A percentile compares a stretch with the other conserved stretches of the same genome.
Conservation (phyloP, 2,888 invertebrate species). For the Doris montereyensis region DNA sequence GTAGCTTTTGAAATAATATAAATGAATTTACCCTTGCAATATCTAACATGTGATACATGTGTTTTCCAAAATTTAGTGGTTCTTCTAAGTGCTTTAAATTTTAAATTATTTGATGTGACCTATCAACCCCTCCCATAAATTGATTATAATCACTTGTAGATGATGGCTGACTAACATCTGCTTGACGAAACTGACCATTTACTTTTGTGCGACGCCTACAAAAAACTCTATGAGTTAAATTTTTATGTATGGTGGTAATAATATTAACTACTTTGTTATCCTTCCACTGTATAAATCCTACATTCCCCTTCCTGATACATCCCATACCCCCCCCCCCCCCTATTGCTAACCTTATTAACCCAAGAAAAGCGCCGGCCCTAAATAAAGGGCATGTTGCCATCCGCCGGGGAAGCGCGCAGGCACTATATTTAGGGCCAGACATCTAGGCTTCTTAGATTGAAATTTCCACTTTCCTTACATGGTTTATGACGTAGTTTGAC, state of each 20-base stretch:
- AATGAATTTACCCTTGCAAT: too few relatives aligned
- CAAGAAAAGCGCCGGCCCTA: too few relatives aligned
- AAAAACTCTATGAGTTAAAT: not conserved
- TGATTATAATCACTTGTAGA: not conserved
- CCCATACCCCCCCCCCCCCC: not conserved
- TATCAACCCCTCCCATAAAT: not conserved
- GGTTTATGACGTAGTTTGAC: too few relatives aligned
- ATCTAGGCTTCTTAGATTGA: too few relatives aligned
- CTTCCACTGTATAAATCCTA: not conserved
- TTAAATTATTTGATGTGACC: not conserved
- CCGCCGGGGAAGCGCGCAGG: too few relatives aligned
- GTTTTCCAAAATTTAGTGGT: not conserved
- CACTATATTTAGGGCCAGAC: too few relatives aligned
- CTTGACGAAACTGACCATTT: not conserved
- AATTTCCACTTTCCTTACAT: too few relatives aligned
- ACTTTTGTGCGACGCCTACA: not conserved
- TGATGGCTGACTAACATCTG: not conserved
- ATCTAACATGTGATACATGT: too few relatives aligned
- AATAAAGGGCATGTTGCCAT: too few relatives aligned
- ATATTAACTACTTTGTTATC: slow-evolving; percentile 1
- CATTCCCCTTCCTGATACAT: not conserved
- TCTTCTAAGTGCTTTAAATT: not conserved
- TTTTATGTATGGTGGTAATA: slow-evolving; percentile 1
- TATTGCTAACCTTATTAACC: too few relatives aligned
- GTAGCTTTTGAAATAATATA: too few relatives aligned